phyloP scores from a whole-genome alignment of 2,797 vertebrate species.

The Spatula clypeata region DNA sequence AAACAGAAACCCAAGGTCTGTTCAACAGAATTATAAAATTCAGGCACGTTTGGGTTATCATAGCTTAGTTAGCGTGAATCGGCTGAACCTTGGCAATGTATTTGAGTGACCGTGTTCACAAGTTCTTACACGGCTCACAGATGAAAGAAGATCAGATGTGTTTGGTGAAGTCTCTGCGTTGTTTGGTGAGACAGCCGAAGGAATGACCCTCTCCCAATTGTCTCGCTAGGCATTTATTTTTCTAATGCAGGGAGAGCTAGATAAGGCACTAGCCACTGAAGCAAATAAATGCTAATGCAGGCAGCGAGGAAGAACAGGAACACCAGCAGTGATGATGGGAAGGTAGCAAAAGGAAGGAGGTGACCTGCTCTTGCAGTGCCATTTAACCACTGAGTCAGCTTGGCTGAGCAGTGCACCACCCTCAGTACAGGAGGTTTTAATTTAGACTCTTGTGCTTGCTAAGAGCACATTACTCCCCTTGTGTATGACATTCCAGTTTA shows the following conservation, averaged over 20 bases:
- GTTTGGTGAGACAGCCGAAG: neutral
- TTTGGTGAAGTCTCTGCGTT: neutral
- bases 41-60: neutral
- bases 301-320: neutral
- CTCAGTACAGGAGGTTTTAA: slow-evolving; percentile 17
- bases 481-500: neutral
- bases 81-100: neutral
- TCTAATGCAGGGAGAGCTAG: neutral
- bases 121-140: neutral
- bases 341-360: neutral
- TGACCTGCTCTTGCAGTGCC: neutral
- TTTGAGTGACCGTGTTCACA: neutral
- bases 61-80: neutral
- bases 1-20: neutral
- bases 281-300: neutral
- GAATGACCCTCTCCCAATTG: neutral
- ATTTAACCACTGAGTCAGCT: neutral
- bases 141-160: neutral
- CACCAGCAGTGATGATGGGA: neutral
- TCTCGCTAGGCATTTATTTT: neutral
- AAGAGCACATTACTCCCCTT: neutral
- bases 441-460: neutral
- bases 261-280: neutral
- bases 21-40: neutral
- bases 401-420: neutral